Evolutionary conservation across 92 coral and sea anemone genomes (phyloP).

Genomic region (Porites lobata): DNA sequence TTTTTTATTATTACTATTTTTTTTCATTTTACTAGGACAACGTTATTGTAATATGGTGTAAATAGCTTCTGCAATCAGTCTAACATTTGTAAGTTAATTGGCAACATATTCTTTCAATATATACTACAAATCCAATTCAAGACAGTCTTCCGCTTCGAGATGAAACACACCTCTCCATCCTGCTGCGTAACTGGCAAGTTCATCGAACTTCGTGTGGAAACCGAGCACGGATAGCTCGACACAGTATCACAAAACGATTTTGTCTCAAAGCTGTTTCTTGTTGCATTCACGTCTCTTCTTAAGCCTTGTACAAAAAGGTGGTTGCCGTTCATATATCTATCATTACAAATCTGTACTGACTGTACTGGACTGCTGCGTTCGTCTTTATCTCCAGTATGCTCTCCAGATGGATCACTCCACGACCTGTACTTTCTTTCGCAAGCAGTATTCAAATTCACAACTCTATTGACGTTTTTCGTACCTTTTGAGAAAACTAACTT

Average conservation of each 20-base stretch:
- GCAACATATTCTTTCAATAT: background rate
- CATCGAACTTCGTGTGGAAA: background rate
- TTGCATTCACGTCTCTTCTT: background rate
- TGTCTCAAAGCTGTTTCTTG: background rate
- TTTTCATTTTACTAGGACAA: too few relatives aligned
- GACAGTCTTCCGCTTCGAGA: slow-evolving; percentile 22
- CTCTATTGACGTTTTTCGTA: background rate
- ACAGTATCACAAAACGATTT: slow-evolving; percentile 45
- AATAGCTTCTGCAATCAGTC: too few relatives aligned
- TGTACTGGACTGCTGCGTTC: too few relatives aligned
- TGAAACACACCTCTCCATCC: background rate
- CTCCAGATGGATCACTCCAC: slow-evolving; percentile 27
- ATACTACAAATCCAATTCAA: slow-evolving; percentile 12
- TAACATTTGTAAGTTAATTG: too few relatives aligned
- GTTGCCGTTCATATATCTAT: too few relatives aligned
- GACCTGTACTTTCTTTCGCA: slow-evolving; percentile 41
- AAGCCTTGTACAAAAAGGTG: background rate
- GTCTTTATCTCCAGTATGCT: background rate
- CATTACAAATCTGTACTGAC: too few relatives aligned
- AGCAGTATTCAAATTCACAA: slow-evolving; percentile 5
- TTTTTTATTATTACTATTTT: too few relatives aligned
- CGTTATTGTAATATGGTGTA: too few relatives aligned
- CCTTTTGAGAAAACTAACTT: background rate
- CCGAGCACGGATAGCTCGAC: slow-evolving; percentile 40
- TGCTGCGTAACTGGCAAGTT: background rate